Base-by-base conservation (phyloP, 2,888 invertebrate genomes). In the Melipona bicolor region DNA sequence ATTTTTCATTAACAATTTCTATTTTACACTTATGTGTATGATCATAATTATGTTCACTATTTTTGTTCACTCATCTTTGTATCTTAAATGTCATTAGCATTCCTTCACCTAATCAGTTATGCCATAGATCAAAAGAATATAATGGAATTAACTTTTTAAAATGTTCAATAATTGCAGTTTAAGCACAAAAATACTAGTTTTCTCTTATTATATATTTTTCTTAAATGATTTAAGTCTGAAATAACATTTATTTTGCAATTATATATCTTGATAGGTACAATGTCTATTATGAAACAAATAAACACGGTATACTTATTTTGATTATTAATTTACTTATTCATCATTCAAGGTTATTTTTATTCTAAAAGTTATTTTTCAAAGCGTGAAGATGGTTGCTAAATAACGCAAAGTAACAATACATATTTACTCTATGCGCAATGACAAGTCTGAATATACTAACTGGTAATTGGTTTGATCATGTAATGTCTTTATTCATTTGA, bases 1-100 rank as follows among this genome's bases (percentile, higher is more conserved):
- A 75, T 70, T 73, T 56, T 70, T 36, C 75, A 78, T 61, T 72
- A 36, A 78, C 32, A 70, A 52, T 76, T 62, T 69, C 11, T n/a
- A 21, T 61, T 49, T 36, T 32, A 54, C 9, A 52, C 32, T 61
- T 59, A 52, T 15, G 11, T 59, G 32, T 50, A 19, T 56, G 56
- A 27, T 11, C 11, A 56, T 59, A 70, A 64, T 43, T 80, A n/a
- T 43, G 32, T 43, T 71, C 17, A 56, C 17, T 5, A 52, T 49
- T 68, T n/a, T n/a, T n/a, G n/a, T n/a, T n/a, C n/a, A n/a, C n/a
- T n/a, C n/a, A n/a, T n/a, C n/a, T n/a, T n/a, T n/a, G n/a, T n/a
- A n/a, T n/a, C 32, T 36, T n/a, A 59, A 67, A 67, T 21, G n/a
- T 50, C 43, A 43, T 50, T 27, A 27, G 27, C 49, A 27, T 54